Evolutionary conservation across 1,140 invertebrate genomes (phyloP), one percentile per base, ranked within the genome.

Genomic region (Drosophila guanche): DNA sequence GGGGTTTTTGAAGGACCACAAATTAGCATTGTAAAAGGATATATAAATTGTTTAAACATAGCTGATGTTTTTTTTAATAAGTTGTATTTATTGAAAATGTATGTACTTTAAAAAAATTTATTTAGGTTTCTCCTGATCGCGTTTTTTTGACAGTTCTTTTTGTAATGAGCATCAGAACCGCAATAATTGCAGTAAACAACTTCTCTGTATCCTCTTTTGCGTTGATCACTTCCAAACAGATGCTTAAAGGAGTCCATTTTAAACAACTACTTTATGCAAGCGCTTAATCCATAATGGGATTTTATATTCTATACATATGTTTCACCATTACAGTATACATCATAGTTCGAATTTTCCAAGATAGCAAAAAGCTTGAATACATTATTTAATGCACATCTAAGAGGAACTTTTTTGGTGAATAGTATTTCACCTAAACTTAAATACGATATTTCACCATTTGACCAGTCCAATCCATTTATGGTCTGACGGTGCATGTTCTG

Each of bases 121-220:
- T n/a, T n/a, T n/a, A n/a, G n/a, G n/a, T n/a, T 51, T 33, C 27
- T 51, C 7, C 7, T 20, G 14, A 33, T 51, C 25, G 5, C 4
- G 25, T 51, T 51, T 51, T 51, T 50, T 50, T n/a, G 22, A 14
- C 47, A 50, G 47, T 29, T 50, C 25, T 50, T 50, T 16, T 27
- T 25, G 8, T 29, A 27, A 33, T 51, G 25, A 51, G 48, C 12
- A 33, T 33, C 25, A 51, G 27, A 33, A 10, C 48, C 23, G n/a
- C 46, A 48, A 25, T 27, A 25, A 14, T 48, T 48, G 25, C 23
- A 48, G 25, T 48, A 48, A 27, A 48, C n/a, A 5, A 48, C 10
- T 48, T 48, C 10, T 12, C 2, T 22, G 5, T 47, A 47, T 12
- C 45, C 45, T 6, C 10, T 23, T 10, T 46, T 47, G 16, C 2